Percentiles rank a stretch among this genome's conserved stretches.
Evolutionary conservation across 2,888 invertebrate species (phyloP).

Genomic region (Tetramorium bicarinatum): DNA sequence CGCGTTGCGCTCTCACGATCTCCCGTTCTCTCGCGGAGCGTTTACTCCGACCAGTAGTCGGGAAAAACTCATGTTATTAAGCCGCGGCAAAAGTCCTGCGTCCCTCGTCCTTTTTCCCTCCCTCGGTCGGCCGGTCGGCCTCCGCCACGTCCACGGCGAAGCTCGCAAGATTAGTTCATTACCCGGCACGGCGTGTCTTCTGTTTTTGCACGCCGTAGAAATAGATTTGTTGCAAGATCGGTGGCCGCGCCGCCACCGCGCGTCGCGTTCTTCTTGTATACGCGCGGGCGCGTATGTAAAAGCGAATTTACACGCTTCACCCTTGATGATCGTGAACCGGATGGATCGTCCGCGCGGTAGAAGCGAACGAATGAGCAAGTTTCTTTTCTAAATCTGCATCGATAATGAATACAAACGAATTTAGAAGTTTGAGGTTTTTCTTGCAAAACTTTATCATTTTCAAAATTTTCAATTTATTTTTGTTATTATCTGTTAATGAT

Average conservation of each 20-base stretch:
- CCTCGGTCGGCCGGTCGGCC: slow-evolving; percentile 50
- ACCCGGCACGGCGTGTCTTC: slow-evolving; percentile 82
- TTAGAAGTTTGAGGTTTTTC: background rate
- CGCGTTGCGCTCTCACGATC: slow-evolving; percentile 46
- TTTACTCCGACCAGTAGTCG: slow-evolving; percentile 73
- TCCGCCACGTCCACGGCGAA: slow-evolving; percentile 54
- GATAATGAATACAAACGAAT: background rate
- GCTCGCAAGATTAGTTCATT: slow-evolving; percentile 85
- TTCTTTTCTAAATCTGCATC: background rate
- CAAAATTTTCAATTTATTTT: background rate
- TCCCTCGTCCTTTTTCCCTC: slow-evolving; percentile 68
- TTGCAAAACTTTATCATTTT: background rate
- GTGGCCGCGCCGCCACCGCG: background rate
- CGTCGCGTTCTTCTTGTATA: slow-evolving; percentile 69
- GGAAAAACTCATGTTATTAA: slow-evolving; percentile 85
- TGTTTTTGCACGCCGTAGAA: slow-evolving; percentile 83
- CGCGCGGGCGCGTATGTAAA: slow-evolving; percentile 55
- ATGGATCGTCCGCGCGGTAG: slow-evolving; percentile 19
- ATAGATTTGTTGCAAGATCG: slow-evolving; percentile 84
- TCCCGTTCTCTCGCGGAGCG: slow-evolving; percentile 56
- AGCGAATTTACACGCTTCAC: slow-evolving; percentile 50
- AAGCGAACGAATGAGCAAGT: background rate
- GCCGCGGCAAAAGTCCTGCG: slow-evolving; percentile 80
- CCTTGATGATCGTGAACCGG: slow-evolving; percentile 40
- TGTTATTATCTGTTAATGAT: background rate